Evolutionary conservation across 2,888 invertebrate genomes (phyloP), one percentile per base, ranked within the genome.

Genomic region (Atherix ibis): DNA sequence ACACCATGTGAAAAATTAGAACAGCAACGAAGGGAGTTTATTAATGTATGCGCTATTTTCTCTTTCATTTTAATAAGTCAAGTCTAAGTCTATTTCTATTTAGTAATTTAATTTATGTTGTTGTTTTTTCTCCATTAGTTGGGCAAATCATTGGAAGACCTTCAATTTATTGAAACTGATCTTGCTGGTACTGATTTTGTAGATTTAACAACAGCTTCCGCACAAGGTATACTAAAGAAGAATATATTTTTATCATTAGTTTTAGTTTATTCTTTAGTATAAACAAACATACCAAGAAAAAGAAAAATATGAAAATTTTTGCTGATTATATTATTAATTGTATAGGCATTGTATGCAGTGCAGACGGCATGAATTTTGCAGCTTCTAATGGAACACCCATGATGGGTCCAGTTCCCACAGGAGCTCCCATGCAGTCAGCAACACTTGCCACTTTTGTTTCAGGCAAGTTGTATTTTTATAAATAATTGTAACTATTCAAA

Each of bases 311-410:
- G n/a, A n/a, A 26, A 5, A 26, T 26, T 10, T 22, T 22, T 22
- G 22, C n/a, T n/a, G n/a, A n/a, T n/a, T n/a, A 30, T 10, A 31
- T 36, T 25, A 25, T 25, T 29, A 30, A 15, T 19, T 30, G 12
- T 27, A 15, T 47, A 59, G 65, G 65, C 47, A 48, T 63, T 51
- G 58, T 56, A 38, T 56, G 54, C 50, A 52, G 50, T 44, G 46
- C 54, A 38, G 48, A 56, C 43, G 57, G 56, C 46, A 54, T 61
- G 49, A 52, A 31, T 37, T 43, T 43, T 35, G 28, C 40, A 30
- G 30, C 43, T 33, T 35, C 43, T 35, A 41, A 31, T 40, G 38
- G 38, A 30, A 37, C 36, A 31, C 35, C 54, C 59, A 15, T 54
- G 27, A 22, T 56, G 63, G 45, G 51, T 39, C 42, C 46, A 40